Evolutionary conservation across 2,888 invertebrate genomes (phyloP).

Genomic region (Agonopterix alstromeriana): DNA sequence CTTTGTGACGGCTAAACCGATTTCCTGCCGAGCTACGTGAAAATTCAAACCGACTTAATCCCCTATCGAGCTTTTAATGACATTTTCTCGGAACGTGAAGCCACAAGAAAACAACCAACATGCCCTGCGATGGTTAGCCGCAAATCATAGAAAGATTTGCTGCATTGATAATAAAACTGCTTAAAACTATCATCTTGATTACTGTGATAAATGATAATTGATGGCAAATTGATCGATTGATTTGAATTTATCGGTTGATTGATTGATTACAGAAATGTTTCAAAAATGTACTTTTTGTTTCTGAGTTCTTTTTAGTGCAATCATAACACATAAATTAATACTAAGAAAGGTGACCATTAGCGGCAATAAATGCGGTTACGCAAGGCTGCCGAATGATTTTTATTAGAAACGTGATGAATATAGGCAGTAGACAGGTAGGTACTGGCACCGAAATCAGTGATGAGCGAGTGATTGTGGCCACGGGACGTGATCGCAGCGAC

Average conservation of each 20-base stretch:
- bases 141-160: constrained; percentile 75
- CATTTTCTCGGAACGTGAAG: constrained; percentile 62
- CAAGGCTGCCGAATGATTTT: constrained; percentile 58
- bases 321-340: constrained; percentile 41
- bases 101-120: constrained; percentile 66
- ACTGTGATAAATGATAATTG: no score
- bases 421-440: no score
- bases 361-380: constrained; percentile 68
- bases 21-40: constrained; percentile 71
- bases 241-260: no score
- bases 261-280: no score
- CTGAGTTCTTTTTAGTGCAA: no score
- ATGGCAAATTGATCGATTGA: no score
- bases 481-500: constrained; percentile 58
- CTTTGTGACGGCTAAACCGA: constrained; percentile 69
- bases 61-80: constrained; percentile 73
- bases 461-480: constrained; percentile 46
- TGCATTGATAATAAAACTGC: constrained; percentile 60
- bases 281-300: no score
- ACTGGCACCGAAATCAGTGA: constrained; percentile 50
- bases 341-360: constrained; percentile 58
- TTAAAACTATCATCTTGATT: no score
- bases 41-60: constrained; percentile 69
- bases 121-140: constrained; percentile 61
- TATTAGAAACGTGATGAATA: constrained; percentile 71